Conservation (phyloP, 2,888 invertebrate species). For the Pandemis cinnamomeana region DNA sequence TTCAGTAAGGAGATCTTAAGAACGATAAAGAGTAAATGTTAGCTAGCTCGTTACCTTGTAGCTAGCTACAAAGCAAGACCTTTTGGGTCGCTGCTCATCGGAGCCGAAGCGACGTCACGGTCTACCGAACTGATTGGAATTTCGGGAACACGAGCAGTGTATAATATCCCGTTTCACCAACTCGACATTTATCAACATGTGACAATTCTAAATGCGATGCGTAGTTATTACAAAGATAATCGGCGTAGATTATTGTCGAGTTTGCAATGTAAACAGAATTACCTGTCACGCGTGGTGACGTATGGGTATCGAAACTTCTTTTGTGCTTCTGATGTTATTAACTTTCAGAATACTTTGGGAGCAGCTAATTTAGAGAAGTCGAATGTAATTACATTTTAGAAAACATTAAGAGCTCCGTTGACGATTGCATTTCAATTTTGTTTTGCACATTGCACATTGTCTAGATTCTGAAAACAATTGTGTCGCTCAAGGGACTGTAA, state of each 20-base stretch:
- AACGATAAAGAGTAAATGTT: background rate
- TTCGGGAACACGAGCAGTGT: background rate
- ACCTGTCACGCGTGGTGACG: too few species aligned
- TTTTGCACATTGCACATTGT: background rate
- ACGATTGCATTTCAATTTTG: background rate
- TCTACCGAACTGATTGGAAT: constrained; percentile 16
- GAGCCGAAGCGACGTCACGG: constrained; percentile 18
- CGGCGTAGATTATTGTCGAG: too few species aligned
- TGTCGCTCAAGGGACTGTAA: background rate
- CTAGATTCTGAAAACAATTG: background rate
- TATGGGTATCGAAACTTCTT: too few species aligned
- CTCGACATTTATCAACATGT: too few species aligned
- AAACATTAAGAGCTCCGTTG: background rate
- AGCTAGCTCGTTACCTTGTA: constrained; percentile 4
- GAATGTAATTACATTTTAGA: background rate
- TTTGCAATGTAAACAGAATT: too few species aligned
- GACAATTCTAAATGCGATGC: too few species aligned
- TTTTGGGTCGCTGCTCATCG: background rate
- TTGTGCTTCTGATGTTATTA: background rate
- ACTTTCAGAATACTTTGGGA: background rate
- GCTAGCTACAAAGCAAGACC: constrained; percentile 1
- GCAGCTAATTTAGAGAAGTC: background rate
- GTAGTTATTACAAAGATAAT: too few species aligned
- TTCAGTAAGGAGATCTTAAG: background rate
- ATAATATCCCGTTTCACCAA: background rate